Evolutionary conservation across 2,888 invertebrate genomes (phyloP), one percentile per base, ranked within the genome.

Genomic region (Diarsia brunnea): DNA sequence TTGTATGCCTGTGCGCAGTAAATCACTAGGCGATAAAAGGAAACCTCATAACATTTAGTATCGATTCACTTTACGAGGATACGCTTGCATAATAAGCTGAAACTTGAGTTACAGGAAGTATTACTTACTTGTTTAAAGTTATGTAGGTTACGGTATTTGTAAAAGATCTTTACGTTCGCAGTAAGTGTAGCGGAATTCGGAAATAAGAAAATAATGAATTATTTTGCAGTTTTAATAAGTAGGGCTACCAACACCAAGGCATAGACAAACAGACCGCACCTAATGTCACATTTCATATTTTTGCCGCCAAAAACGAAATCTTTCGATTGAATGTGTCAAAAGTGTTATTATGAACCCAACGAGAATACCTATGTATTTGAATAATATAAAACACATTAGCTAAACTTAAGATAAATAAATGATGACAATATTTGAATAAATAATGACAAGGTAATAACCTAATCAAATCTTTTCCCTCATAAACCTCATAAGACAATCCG

Each of bases 11-110:
- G 14, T 47, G 38, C 49, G 58, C 71, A 27, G 55, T 80, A 69
- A 83, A 66, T 73, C 61, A 68, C 12, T 16, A 73, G 27, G 61
- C 84, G 38, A 72, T 84, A 73, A 80, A 82, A 79, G 61, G 67
- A 75, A 81, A 31, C 45, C 24, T 47, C 67, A 66, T 65, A 53
- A 55, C 61, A 53, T 81, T 84, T 71, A 53, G 55, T 78, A 78
- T 72, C 73, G 61, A 69, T 78, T 68, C 24, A 63, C 45, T 66
- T 84, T 55, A 77, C 47, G 67, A 72, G 19, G 19, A 31, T 63
- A 63, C 3, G n/a, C 55, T 74, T 77, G 45, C 73, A 47, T 83
- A 77, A 80, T 67, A 49, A 38, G 27, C 64, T 68, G 38, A 11
- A 63, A 58, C 64, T 51, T 67, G 65, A 16, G 58, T 58, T 61